These are phyloP conservation scores for Drosophila cognata DNA, from an alignment of 2,888 invertebrate genomes.

Conservation along the genomic window DNA sequence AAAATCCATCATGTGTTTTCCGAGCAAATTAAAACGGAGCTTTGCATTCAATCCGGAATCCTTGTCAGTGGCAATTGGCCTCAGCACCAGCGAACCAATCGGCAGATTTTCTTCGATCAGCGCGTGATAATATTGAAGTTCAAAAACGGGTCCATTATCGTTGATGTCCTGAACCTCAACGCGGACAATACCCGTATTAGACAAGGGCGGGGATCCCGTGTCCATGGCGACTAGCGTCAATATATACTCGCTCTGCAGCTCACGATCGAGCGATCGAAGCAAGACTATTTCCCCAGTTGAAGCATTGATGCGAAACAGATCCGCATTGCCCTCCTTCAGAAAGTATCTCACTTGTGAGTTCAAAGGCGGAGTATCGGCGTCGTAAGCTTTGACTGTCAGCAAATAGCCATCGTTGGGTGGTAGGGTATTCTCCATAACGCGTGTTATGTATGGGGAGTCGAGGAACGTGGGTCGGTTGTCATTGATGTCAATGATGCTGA, in stretches of 20 bases:
- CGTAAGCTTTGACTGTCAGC: conserved; percentile 93
- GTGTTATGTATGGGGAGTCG: conserved; percentile 97
- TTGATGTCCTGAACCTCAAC: conserved; percentile 97
- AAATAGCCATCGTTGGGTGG: conserved; percentile 92
- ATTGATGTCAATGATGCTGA: conserved; percentile 95
- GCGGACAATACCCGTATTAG: conserved; percentile 95
- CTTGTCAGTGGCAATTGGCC: conserved; percentile 92
- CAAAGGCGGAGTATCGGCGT: conserved; percentile 95
- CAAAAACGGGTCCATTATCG: conserved; percentile 96
- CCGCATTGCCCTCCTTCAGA: conserved; percentile 96
- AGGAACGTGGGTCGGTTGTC: conserved; percentile 97
- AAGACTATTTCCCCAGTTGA: conserved; percentile 96
- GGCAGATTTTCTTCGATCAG: conserved; percentile 93
- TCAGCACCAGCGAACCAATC: conserved; percentile 91
- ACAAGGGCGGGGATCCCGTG: conserved; percentile 96
- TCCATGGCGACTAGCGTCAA: conserved; percentile 96
- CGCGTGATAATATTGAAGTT: conserved; percentile 91
- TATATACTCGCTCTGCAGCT: conserved; percentile 92
- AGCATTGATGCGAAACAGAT: conserved; percentile 95
- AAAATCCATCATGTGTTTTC: conserved; percentile 93
- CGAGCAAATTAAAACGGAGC: conserved; percentile 93
- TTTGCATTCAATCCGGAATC: conserved; percentile 94
- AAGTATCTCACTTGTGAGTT: conserved; percentile 96
- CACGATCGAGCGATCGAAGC: conserved; percentile 92
- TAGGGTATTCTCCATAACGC: conserved; percentile 96